These are phyloP conservation scores for Lagopus muta DNA, from an alignment of 2,113 vertebrate genomes.

Conservation along the genomic window DNA sequence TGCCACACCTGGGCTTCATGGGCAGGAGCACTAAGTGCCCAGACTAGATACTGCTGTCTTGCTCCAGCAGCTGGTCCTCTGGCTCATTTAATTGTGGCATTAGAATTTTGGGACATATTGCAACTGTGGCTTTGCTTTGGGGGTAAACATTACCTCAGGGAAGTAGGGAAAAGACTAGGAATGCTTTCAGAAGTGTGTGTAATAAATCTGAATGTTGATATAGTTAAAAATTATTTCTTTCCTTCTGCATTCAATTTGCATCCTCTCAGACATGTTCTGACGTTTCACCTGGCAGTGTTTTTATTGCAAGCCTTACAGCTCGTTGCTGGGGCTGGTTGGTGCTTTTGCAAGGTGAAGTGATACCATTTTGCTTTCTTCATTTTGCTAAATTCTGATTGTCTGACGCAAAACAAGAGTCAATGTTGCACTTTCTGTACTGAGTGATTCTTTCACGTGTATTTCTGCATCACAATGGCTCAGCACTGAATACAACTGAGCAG, in stretches of 20 bases:
- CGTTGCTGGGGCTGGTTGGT: neutral
- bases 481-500: neutral
- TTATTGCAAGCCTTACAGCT: neutral
- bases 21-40: neutral
- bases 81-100: neutral
- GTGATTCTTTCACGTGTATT: neutral
- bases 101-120: neutral
- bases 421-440: neutral
- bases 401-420: neutral
- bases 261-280: neutral
- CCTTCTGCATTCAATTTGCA: neutral
- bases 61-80: neutral
- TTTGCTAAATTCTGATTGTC: neutral
- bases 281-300: neutral
- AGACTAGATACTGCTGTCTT: neutral
- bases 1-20: neutral
- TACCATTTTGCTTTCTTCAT: neutral
- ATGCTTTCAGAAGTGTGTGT: neutral
- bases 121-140: neutral
- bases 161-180: neutral
- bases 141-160: neutral
- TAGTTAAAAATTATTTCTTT: neutral
- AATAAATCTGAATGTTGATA: neutral
- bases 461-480: neutral
- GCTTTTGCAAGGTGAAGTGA: slow-evolving; percentile 17